Base-by-base conservation (phyloP, 1,140 invertebrate species). In the Drosophila miranda region DNA sequence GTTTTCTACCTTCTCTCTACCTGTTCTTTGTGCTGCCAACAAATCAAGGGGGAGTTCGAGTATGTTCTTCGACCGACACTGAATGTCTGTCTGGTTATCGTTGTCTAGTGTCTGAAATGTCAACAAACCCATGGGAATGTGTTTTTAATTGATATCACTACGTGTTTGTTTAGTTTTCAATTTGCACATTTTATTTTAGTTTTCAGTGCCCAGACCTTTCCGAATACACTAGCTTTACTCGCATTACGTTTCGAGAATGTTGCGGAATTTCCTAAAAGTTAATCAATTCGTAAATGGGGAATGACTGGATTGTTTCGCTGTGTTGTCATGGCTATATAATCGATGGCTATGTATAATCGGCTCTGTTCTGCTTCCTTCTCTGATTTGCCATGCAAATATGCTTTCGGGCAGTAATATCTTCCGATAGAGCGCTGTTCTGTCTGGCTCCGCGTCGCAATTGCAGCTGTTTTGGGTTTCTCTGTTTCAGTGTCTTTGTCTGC, bases 131-230 rank as follows among this genome's bases (percentile, higher is more conserved):
- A 69, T 45, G 66, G 41, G 57, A 69, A 70, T 51, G 30, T 48
- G 30, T 48, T 11, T 21, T 46, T 46, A 69, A 52, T 70, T 70
- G 67, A 50, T 38, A 14, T 28, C 41, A 70, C 51, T 69, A 48
- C 55, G 23, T 49, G 51, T 68, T 68, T 68, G 64, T 56, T 68
- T 68, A 56, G 64, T 51, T 56, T 46, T 30, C 53, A 70, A 59
- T 73, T 51, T 42, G 55, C 69, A 63, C 51, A 51, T 51, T 8
- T 53, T 7, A 23, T 46, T 42, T 38, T 26, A 6, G 23, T 26
- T 6, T 26, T 56, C 34, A 43, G 44, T 50, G 51, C 21, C 30
- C 6, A 38, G 50, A 19, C 50, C n/a, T 41, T 41, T 28, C 11
- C 30, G 30, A 41, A 38, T 52, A 34, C 30, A 11, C 41, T 45